Base-by-base conservation (phyloP, 2,113 vertebrate genomes). In the Mus pahari region DNA sequence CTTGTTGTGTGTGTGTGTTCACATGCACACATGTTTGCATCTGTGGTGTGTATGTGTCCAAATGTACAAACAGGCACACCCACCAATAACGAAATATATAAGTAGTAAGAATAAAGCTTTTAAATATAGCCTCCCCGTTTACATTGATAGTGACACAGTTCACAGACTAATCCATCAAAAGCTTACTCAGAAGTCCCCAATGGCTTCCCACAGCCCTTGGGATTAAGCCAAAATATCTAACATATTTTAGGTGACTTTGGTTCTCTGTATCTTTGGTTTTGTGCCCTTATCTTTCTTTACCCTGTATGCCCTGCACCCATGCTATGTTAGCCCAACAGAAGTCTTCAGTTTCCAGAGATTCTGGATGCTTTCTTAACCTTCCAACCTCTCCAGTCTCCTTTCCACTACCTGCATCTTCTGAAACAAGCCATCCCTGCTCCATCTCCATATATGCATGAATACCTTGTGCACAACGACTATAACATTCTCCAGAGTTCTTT, bases 401-500 rank as follows among this genome's bases (percentile, higher is more conserved):
- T 36, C 8, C 20, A 22, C 1, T 7, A 42, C 1, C 0, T 0
- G 0, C 13, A n/a, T 9, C 7, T 62, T 92, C 22, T 60, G 64
- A 77, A 71, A 50, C 77, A 62, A 64, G 24, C 31, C 39, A 26
- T 73, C 26, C 13, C 10, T 68, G 7, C 45, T 68, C 1, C 14
- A 14, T 77, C 60, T 36, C 62, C 20, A 16, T 7, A 39, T 22
- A 58, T 1, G 19, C 36, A 48, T 22, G 20, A 58, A 14, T 13
- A 81, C 75, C 20, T 64, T 87, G 60, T 89, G 14, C 0, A 62
- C 5, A 53, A 45, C 3, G 48, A 4, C 36, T 48, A 0, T 42
- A 42, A 81, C 16, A 91, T 89, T 73, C 62, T 9, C n/a, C 28
- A 13, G 62, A 26, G 36, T 93, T 84, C 60, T 78, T 45, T 64